Evolutionary conservation across 2,797 vertebrate genomes (phyloP).

Genomic region (Lophotriccus pileatus): DNA sequence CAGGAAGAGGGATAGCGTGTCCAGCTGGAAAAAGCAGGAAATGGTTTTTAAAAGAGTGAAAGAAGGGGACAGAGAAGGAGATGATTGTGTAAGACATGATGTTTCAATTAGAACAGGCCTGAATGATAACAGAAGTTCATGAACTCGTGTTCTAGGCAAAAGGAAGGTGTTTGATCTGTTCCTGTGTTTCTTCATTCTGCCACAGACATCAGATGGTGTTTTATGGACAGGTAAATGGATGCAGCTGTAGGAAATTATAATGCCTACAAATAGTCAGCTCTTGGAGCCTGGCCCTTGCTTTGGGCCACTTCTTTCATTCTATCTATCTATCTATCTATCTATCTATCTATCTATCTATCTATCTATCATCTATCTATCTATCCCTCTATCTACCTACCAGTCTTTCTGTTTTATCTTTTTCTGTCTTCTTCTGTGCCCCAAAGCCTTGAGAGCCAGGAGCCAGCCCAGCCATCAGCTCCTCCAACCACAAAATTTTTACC

Average conservation of each 20-base stretch:
- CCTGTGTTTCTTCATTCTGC: background rate
- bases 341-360: background rate
- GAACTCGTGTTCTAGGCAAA: background rate
- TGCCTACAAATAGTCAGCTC: background rate
- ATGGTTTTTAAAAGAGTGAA: background rate
- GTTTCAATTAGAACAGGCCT: constrained; percentile 1
- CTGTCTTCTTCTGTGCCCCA: background rate
- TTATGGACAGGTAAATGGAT: background rate
- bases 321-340: background rate
- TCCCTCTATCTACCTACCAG: too few relatives aligned
- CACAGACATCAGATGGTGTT: background rate
- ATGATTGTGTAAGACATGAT: constrained; percentile 26
- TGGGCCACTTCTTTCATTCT: too few relatives aligned
- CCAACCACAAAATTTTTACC: background rate
- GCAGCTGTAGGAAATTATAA: background rate
- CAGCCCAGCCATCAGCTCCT: background rate
- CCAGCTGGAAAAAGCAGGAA: constrained; percentile 54
- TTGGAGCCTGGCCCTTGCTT: background rate
- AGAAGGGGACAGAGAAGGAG: background rate
- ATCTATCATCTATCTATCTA: too few relatives aligned
- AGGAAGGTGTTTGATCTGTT: background rate
- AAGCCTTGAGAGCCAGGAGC: background rate
- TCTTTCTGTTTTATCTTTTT: background rate
- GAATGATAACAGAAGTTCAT: background rate
- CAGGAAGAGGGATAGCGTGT: background rate